phyloP scores from a whole-genome alignment of 2,797 vertebrate species.

The Acipenser ruthenus region DNA sequence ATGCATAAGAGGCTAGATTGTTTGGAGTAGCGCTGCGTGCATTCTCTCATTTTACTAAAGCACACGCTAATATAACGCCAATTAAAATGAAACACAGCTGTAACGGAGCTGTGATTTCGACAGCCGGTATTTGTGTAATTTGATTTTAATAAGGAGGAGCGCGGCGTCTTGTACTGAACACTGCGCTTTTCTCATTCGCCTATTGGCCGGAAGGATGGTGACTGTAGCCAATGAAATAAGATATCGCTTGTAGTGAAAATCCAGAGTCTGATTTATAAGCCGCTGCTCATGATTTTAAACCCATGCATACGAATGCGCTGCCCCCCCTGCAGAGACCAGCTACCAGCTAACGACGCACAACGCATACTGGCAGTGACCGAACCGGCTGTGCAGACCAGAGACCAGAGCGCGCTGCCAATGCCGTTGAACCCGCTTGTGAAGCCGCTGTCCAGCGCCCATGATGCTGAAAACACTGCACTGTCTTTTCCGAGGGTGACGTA shows the following conservation, averaged over 20 bases:
- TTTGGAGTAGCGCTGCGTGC: too few relatives aligned
- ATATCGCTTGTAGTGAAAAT: constrained; percentile 40
- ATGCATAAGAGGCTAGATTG: too few relatives aligned
- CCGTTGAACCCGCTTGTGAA: constrained; percentile 20
- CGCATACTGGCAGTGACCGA: constrained; percentile 3
- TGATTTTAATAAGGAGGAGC: too few relatives aligned
- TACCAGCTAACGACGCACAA: neutral
- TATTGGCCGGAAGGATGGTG: constrained; percentile 6
- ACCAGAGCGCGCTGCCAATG: constrained; percentile 18
- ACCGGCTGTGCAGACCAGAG: constrained; percentile 15
- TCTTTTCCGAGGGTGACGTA: constrained; percentile 41
- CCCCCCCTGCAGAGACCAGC: neutral
- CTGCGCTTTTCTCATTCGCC: too few relatives aligned
- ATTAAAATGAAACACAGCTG: too few relatives aligned
- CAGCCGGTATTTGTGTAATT: too few relatives aligned
- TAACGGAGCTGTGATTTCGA: too few relatives aligned
- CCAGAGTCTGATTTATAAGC: constrained; percentile 39
- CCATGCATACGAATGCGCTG: constrained; percentile 19
- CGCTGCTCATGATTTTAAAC: constrained; percentile 31
- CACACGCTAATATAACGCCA: too few relatives aligned
- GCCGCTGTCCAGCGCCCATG: constrained; percentile 45
- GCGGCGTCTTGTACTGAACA: too few relatives aligned
- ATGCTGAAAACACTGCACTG: constrained; percentile 45
- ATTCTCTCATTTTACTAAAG: too few relatives aligned
- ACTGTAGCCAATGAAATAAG: constrained; percentile 53